Conservation (phyloP, 35 echinoderm and acorn worm genomes). For the Nesometra sesokonis region DNA sequence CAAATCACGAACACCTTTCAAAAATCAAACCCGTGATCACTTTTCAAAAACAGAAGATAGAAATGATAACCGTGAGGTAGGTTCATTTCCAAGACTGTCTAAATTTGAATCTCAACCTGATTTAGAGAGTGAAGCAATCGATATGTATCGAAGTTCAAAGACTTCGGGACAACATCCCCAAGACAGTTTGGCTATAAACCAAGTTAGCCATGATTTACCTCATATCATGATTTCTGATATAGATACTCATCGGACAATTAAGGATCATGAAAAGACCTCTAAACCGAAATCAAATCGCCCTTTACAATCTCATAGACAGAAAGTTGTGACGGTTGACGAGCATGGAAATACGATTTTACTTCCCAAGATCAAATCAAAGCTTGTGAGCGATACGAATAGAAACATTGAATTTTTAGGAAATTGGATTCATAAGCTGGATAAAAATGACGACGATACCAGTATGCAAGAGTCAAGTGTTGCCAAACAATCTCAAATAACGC, state of each 20-base stretch:
- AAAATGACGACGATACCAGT: not conserved
- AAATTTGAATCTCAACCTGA: not conserved
- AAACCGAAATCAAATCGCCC: not conserved
- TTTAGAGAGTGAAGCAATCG: not conserved
- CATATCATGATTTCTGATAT: not conserved
- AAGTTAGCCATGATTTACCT: not conserved
- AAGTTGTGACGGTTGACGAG: not conserved
- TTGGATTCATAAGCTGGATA: not conserved
- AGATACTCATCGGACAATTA: not conserved
- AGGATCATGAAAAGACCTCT: not conserved
- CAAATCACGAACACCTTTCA: too few relatives aligned
- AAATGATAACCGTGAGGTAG: not conserved
- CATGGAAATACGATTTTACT: not conserved
- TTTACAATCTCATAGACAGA: not conserved
- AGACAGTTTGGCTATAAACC: not conserved
- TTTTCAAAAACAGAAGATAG: not conserved
- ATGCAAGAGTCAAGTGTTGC: not conserved
- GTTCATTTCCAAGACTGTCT: not conserved
- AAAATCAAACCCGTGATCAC: too few relatives aligned
- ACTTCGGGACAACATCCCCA: not conserved
- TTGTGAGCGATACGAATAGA: not conserved
- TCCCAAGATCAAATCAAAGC: not conserved
- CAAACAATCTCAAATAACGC: not conserved
- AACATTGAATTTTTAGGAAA: not conserved
- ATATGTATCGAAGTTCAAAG: not conserved